These are phyloP conservation scores for Zophobas morio DNA, from an alignment of 1,140 invertebrate species.

Conservation along the genomic window DNA sequence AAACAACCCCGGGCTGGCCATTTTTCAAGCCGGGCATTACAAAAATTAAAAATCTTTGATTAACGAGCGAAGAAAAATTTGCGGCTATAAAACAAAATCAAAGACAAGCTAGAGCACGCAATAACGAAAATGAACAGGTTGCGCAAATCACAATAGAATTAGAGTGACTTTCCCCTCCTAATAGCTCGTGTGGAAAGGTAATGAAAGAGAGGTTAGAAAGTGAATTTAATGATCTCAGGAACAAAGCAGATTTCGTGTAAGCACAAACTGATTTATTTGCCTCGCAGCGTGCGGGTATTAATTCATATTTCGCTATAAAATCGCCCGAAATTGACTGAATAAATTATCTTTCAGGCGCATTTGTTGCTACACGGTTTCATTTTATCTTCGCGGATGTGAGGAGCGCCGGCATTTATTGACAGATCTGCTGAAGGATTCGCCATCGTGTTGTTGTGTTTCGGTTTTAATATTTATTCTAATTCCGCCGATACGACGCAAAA, in stretches of 20 bases:
- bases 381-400: neutral
- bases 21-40: neutral
- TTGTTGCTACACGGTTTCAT: neutral
- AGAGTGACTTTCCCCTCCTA: neutral
- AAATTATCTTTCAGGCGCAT: neutral
- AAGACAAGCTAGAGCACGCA: too few species aligned
- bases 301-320: neutral
- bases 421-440: neutral
- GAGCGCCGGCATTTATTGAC: neutral
- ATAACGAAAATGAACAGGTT: neutral
- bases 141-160: slow-evolving; percentile 9
- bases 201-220: slow-evolving; percentile 1
- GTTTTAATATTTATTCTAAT: too few species aligned
- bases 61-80: too few species aligned
- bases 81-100: too few species aligned
- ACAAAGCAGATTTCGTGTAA: neutral
- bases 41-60: too few species aligned
- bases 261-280: neutral
- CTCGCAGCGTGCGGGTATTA: neutral
- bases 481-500: neutral
- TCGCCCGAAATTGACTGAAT: neutral
- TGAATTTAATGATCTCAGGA: neutral
- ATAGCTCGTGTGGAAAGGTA: neutral
- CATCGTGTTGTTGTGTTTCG: neutral
- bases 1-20: slow-evolving; percentile 7